Base-by-base conservation (phyloP, 2,113 vertebrate species). In the Phrynosoma blainvillii region DNA sequence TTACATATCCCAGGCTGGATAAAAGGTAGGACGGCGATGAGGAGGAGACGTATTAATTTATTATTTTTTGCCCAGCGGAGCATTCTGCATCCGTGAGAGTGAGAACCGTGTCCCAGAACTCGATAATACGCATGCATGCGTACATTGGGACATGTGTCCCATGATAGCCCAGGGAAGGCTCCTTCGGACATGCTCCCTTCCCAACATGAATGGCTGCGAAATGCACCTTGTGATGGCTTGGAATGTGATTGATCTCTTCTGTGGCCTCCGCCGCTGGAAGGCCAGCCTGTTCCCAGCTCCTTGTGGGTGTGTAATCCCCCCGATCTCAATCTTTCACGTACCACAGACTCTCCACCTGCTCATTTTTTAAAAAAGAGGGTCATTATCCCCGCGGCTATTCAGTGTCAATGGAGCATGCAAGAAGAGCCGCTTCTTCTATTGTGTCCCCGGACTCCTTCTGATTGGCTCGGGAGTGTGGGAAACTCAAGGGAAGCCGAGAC, bases 391-490 rank as follows among this genome's bases (percentile, higher is more conserved):
- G 59, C 0, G 84, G 93, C 94, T 93, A 94, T 95, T 95, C 88
- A 95, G 85, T 20, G 88, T 70, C 95, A 94, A 71, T 74, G 93
- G 94, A 96, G 96, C 96, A 87, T 97, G 96, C 95, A 94, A 93
- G 93, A 95, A 87, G 92, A 75, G 92, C 92, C 54, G 93, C 92
- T 93, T 85, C 82, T 83, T 20, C 89, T 80, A 92, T 95, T 95
- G 95, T 96, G 27, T 76, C 30, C 88, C 88, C 21, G 68, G 76
- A 18, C 0, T 12, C 62, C 21, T 20, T 10, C 84, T 9, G 91
- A 98, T 97, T 98, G 98, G 98, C 93, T 92, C 47, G 2, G 0
- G 91, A 96, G 90, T 96, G 96, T 97, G 97, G 97, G 97, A 97
- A 97, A 95, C 92, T 82, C 78, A 77, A 70, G 18, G 36, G 14